Conservation (phyloP, 2,797 vertebrate species). For the Pseudochirops corinnae region DNA sequence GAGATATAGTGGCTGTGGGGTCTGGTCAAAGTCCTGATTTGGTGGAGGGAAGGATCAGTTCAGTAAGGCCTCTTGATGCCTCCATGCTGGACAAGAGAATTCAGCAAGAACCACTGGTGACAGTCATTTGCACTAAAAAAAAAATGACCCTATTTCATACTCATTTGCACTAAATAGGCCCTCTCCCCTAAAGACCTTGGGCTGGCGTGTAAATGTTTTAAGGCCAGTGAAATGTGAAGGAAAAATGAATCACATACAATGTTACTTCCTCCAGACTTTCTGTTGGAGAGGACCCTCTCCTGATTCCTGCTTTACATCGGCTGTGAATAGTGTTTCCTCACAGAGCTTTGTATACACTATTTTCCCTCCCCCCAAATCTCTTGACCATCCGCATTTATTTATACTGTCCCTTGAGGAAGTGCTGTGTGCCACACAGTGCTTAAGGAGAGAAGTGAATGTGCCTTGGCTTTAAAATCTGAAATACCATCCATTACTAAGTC, state of each 20-base stretch:
- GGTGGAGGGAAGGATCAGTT: neutral
- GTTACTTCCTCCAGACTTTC: constrained; percentile 12
- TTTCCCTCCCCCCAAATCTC: constrained; percentile 36
- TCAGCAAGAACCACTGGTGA: neutral
- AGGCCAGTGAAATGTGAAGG: constrained; percentile 76
- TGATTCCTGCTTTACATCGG: constrained; percentile 39
- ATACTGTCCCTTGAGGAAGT: constrained; percentile 75
- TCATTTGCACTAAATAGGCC: constrained; percentile 78
- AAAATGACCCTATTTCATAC: neutral
- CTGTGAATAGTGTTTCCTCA: constrained; percentile 70
- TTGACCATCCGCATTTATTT: constrained; percentile 71
- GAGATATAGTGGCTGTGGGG: neutral
- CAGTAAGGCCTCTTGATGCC: neutral
- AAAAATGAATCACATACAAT: constrained; percentile 19
- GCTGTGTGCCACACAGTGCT: constrained; percentile 9
- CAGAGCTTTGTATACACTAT: constrained; percentile 76
- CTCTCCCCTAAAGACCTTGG: constrained; percentile 64
- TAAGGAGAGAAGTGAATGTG: constrained; percentile 58
- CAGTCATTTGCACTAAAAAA: constrained; percentile 69
- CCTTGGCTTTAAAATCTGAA: constrained; percentile 62
- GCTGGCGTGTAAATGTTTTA: neutral
- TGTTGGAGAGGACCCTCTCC: constrained; percentile 41
- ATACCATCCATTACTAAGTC: constrained; percentile 61
- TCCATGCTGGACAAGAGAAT: neutral
- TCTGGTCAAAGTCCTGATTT: neutral